These are phyloP conservation scores for Clitarchus hookeri DNA, from an alignment of 2,888 invertebrate genomes.

Conservation along the genomic window DNA sequence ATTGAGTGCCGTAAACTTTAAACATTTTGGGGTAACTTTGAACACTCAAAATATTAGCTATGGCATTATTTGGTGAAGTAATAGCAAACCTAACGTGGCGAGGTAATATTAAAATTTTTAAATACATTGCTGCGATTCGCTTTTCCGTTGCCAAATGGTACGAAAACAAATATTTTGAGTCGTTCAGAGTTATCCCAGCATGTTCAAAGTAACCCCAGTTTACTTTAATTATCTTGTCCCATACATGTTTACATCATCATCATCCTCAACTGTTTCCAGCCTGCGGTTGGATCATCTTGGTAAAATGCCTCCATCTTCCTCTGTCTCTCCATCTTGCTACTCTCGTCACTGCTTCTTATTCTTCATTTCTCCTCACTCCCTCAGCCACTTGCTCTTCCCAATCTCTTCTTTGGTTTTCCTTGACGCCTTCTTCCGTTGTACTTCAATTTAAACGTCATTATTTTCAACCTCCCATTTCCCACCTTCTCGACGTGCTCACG, in stretches of 20 bases:
- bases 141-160: too few relatives aligned
- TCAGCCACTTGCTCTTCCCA: background rate
- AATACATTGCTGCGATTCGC: background rate
- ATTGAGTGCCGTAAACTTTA: too few relatives aligned
- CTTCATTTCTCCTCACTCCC: background rate
- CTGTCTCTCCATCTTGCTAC: conserved; percentile 25
- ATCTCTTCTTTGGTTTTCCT: background rate
- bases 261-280: background rate
- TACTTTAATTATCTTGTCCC: background rate
- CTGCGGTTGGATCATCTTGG: too few relatives aligned
- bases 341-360: background rate
- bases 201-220: background rate
- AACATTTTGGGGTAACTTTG: too few relatives aligned
- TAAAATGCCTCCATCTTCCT: too few relatives aligned
- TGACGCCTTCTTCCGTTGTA: background rate
- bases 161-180: too few relatives aligned
- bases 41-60: too few relatives aligned
- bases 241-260: background rate
- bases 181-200: background rate
- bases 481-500: too few relatives aligned
- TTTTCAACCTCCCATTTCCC: too few relatives aligned
- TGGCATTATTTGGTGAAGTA: too few relatives aligned
- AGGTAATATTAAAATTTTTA: background rate
- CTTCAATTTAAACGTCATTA: too few relatives aligned
- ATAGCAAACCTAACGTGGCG: too few relatives aligned